A percentile compares a stretch with the other conserved stretches of the same genome.
Conservation (phyloP, 2,888 invertebrate genomes). For the Athalia rosae region DNA sequence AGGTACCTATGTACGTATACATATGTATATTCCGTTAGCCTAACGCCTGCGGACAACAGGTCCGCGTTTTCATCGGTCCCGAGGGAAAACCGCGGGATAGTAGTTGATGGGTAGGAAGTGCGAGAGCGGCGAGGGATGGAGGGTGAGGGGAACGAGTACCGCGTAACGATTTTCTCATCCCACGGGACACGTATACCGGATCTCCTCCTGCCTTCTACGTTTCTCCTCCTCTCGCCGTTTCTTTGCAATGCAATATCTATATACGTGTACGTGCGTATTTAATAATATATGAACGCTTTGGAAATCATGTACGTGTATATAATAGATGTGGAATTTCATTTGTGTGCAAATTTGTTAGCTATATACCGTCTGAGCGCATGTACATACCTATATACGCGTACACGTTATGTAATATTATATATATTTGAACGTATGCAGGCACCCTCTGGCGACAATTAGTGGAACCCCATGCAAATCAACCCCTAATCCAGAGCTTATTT, state of each 20-base stretch:
- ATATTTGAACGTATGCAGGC: neutral
- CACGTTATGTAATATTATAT: neutral
- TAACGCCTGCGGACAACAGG: constrained; percentile 29
- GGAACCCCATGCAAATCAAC: constrained; percentile 59
- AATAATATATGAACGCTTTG: too few species aligned
- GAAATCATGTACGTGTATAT: neutral
- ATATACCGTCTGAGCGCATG: neutral
- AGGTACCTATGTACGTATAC: neutral
- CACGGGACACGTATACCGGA: constrained; percentile 32
- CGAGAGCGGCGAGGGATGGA: neutral
- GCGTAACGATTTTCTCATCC: constrained; percentile 58
- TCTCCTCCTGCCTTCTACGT: neutral
- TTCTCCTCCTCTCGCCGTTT: neutral
- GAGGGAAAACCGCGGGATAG: constrained; percentile 26
- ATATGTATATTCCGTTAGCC: neutral
- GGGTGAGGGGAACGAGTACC: constrained; percentile 46
- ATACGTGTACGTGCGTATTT: too few species aligned
- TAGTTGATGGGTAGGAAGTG: constrained; percentile 2
- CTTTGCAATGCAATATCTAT: neutral
- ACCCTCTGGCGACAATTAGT: constrained; percentile 58
- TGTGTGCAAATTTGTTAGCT: neutral
- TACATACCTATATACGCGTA: too few species aligned
- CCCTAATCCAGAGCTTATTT: constrained; percentile 62
- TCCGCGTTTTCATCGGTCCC: constrained; percentile 38
- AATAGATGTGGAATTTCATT: neutral